These are phyloP conservation scores for Acrossocheilus fasciatus DNA, from an alignment of 2,797 vertebrate species.

Conservation along the genomic window DNA sequence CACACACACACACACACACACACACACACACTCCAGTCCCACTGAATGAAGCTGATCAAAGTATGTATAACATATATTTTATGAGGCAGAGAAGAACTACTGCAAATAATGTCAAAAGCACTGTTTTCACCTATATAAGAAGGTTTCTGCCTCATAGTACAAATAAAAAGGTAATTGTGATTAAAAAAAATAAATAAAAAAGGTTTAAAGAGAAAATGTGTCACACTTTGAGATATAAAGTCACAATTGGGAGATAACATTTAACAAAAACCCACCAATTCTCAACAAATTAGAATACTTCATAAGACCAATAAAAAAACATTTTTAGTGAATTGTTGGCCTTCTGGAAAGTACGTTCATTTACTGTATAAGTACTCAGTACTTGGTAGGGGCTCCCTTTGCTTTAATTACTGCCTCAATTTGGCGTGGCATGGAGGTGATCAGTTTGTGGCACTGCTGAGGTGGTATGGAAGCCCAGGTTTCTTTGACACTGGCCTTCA, in stretches of 20 bases:
- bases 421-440: no score
- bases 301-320: no score
- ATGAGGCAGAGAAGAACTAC: background rate
- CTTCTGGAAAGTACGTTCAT: no score
- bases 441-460: no score
- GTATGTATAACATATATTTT: background rate
- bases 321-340: no score
- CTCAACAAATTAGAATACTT: no score
- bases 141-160: background rate
- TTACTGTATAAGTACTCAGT: no score
- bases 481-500: no score
- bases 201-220: background rate
- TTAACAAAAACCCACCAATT: no score
- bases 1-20: background rate
- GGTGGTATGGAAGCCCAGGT: no score
- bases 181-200: background rate
- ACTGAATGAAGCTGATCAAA: background rate
- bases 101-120: background rate
- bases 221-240: background rate
- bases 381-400: no score
- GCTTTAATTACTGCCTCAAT: no score
- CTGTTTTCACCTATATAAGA: background rate
- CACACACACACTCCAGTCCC: background rate
- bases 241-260: background rate
- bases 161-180: background rate